Base-by-base conservation (phyloP, 2,797 vertebrate species). In the Tragelaphus eurycerus region DNA sequence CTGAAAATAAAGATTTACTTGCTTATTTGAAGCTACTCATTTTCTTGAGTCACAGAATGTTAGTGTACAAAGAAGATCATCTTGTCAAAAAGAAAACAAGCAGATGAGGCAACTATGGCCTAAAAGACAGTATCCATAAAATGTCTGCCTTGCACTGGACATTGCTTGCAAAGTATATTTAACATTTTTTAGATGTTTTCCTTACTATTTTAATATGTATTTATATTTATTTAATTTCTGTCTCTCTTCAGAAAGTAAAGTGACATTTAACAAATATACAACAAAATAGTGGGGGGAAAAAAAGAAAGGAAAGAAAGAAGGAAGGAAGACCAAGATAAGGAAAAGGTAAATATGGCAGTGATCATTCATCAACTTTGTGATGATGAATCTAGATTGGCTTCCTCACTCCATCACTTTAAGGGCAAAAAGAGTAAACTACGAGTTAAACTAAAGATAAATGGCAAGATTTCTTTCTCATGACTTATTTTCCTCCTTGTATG, bases 231-330 rank as follows among this genome's bases (percentile, higher is more conserved):
- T 54, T 29, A 7, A 55, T 91, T 90, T 95, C 48, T 89, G 21
- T 19, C 29, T 96, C 21, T 95, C 93, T 97, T 93, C 76, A 92
- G 60, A 88, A 95, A 96, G 11, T 59, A 82, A 96, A 90, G 13
- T 3, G 60, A 29, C 79, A 88, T 54, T 60, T 95, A 89, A 87
- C 48, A 96, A 7, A 38, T n/a, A 48, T 3, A 86, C 29, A 85
- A 57, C 10, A 74, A 54, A 86, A 95, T 27, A 43, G 27, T 50
- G 2, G 12, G 9, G 38, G 38, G 25, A 0, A 14, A 5, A 0
- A 15, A 79, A n/a, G 4, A 16, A 34, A 9, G 4, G 2, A 86
- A 64, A 0, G 12, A 25, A 64, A 2, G 83, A 17, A 59, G 6
- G 55, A 46, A 59, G 27, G 15, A 29, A 31, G 71, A 52, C 9